Evolutionary conservation across 1,140 invertebrate species (phyloP).

Genomic region (Stegodyphus dumicola): DNA sequence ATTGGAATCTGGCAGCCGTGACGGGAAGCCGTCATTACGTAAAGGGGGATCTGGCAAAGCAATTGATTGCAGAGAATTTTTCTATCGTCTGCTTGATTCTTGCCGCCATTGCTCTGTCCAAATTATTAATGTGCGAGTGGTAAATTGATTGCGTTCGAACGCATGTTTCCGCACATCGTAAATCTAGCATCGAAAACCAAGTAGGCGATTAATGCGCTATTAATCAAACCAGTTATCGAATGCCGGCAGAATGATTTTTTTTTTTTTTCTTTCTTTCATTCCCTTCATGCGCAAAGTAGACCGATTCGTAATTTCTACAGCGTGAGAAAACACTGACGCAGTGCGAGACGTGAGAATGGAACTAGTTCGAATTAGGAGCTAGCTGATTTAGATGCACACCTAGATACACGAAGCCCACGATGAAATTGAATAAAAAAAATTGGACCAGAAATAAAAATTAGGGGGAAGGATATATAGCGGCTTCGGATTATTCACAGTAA

Average conservation of each 20-base stretch:
- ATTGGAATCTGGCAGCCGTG: conserved; percentile 52
- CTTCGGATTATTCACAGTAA: not conserved
- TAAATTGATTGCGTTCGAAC: conserved; percentile 50
- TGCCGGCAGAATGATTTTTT: not conserved
- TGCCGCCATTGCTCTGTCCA: conserved; percentile 24
- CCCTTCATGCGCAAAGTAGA: conserved; percentile 3
- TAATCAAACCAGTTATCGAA: conserved; percentile 59
- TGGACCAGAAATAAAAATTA: not conserved
- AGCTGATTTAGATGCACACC: conserved; percentile 51
- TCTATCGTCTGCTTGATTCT: conserved; percentile 43
- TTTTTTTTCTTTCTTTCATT: not conserved
- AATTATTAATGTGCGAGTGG: conserved; percentile 53
- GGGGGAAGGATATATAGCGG: not conserved
- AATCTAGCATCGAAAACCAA: conserved; percentile 39
- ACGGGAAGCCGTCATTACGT: conserved; percentile 53
- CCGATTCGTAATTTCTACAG: conserved; percentile 36
- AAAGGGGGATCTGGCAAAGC: conserved; percentile 32
- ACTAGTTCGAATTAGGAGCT: conserved; percentile 38
- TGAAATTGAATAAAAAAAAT: conserved; percentile 12
- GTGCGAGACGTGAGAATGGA: conserved; percentile 35
- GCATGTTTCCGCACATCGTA: conserved; percentile 57
- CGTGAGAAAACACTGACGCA: conserved; percentile 40
- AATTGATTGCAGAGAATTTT: conserved; percentile 1
- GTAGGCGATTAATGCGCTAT: conserved; percentile 56
- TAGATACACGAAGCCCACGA: conserved; percentile 10